phyloP scores from a whole-genome alignment of 1,140 invertebrate genomes.

The Drosophila ficusphila region DNA sequence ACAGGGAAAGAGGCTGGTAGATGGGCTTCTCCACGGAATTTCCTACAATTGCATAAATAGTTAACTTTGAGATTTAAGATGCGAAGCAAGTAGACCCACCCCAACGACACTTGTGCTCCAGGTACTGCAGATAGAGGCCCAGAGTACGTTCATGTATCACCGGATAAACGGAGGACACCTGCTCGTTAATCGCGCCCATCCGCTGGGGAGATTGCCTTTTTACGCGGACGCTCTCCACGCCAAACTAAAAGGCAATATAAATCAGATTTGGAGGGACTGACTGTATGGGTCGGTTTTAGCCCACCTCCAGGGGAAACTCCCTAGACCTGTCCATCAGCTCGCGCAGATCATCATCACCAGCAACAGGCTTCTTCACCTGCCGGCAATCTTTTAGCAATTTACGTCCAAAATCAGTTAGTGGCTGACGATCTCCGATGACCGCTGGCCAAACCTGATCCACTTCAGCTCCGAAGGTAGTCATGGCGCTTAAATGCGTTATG shows the following conservation, averaged over 20 bases:
- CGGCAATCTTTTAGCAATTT: slow-evolving; percentile 34
- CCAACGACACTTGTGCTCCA: slow-evolving; percentile 73
- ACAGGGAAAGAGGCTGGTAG: slow-evolving; percentile 65
- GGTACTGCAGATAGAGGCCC: slow-evolving; percentile 63
- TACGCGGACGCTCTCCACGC: slow-evolving; percentile 56
- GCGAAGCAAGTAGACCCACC: slow-evolving; percentile 27
- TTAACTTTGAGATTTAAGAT: not conserved
- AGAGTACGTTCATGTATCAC: slow-evolving; percentile 78
- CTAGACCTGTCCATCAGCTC: slow-evolving; percentile 24
- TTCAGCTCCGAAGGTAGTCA: slow-evolving; percentile 53
- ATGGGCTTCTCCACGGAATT: slow-evolving; percentile 58
- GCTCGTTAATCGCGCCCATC: slow-evolving; percentile 11
- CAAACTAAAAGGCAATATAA: slow-evolving; percentile 28
- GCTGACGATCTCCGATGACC: not conserved
- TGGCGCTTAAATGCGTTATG: not conserved
- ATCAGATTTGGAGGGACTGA: no score
- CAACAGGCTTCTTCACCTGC: slow-evolving; percentile 17
- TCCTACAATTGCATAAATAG: slow-evolving; percentile 27
- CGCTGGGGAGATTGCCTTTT: slow-evolving; percentile 26
- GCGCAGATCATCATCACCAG: not conserved
- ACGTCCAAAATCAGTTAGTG: slow-evolving; percentile 34
- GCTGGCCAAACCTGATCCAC: slow-evolving; percentile 51
- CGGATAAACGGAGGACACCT: slow-evolving; percentile 69
- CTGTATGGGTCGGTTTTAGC: not conserved
- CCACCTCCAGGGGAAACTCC: slow-evolving; percentile 50